These are phyloP conservation scores for Dinoponera quadriceps DNA, from an alignment of 1,140 invertebrate genomes.

Conservation along the genomic window DNA sequence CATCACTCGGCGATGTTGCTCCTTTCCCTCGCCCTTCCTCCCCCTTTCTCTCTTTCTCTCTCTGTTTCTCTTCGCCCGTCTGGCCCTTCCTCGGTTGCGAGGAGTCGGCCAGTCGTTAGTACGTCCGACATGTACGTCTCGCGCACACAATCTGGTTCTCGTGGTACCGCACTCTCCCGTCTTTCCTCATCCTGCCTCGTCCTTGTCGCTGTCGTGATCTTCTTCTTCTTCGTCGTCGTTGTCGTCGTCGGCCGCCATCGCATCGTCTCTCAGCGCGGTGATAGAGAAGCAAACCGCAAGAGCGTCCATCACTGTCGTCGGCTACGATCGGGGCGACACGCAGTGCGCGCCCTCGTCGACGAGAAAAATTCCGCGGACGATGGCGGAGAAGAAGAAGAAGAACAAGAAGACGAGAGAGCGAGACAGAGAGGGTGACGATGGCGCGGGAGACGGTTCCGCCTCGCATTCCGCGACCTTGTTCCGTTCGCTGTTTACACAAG, in stretches of 20 bases:
- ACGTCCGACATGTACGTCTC: slow-evolving; percentile 80
- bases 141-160: slow-evolving; percentile 79
- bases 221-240: slow-evolving; percentile 60
- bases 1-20: slow-evolving; percentile 75
- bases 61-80: neutral
- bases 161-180: slow-evolving; percentile 59
- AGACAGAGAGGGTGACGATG: slow-evolving; percentile 34
- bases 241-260: slow-evolving; percentile 72
- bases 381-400: slow-evolving; percentile 33
- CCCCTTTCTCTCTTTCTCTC: neutral
- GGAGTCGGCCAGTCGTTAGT: slow-evolving; percentile 76
- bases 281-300: slow-evolving; percentile 81
- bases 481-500: slow-evolving; percentile 70
- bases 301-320: slow-evolving; percentile 80
- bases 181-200: slow-evolving; percentile 36
- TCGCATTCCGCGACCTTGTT: slow-evolving; percentile 79
- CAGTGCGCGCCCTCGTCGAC: slow-evolving; percentile 54
- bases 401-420: slow-evolving; percentile 22
- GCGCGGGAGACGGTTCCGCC: slow-evolving; percentile 51
- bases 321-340: slow-evolving; percentile 70
- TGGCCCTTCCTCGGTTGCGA: neutral
- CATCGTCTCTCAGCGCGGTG: slow-evolving; percentile 66
- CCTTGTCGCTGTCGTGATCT: slow-evolving; percentile 56
- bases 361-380: slow-evolving; percentile 73
- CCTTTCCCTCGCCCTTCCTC: neutral